These are phyloP conservation scores for Elephas maximus DNA, from an alignment of 2,113 vertebrate genomes.

Conservation along the genomic window DNA sequence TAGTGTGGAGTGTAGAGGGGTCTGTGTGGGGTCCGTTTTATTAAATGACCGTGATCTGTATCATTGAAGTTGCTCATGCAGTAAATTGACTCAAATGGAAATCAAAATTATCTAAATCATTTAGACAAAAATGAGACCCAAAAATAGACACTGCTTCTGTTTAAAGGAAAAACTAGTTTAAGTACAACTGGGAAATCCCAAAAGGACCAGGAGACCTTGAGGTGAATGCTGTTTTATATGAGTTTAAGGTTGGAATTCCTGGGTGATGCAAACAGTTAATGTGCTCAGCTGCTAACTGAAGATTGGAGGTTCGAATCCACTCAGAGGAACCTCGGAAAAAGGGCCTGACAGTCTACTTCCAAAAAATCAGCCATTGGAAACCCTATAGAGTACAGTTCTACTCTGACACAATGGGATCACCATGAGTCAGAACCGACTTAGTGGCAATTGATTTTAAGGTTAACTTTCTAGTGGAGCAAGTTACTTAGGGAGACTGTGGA, in stretches of 20 bases:
- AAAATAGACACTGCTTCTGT: background rate
- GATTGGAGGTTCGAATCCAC: too few species aligned
- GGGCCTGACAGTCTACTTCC: too few species aligned
- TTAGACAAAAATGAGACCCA: conserved; percentile 19
- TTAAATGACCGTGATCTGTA: fast-evolving
- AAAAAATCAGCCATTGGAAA: too few species aligned
- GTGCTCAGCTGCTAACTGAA: too few species aligned
- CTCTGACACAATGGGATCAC: too few species aligned
- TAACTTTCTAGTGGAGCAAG: background rate
- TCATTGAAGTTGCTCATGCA: background rate
- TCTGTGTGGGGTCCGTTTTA: background rate
- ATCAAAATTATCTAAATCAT: background rate
- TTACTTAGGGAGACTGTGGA: background rate
- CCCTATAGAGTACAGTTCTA: too few species aligned
- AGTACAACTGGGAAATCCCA: background rate
- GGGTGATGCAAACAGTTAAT: too few species aligned
- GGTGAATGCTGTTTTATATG: background rate
- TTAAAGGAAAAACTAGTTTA: background rate
- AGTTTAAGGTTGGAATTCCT: background rate
- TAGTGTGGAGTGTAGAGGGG: too few species aligned
- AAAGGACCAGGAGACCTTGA: background rate
- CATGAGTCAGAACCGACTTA: too few species aligned
- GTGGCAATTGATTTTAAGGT: background rate
- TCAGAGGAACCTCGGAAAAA: too few species aligned
- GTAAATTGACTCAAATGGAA: background rate